Base-by-base conservation (phyloP, 2,113 vertebrate species). In the Cinclus cinclus region DNA sequence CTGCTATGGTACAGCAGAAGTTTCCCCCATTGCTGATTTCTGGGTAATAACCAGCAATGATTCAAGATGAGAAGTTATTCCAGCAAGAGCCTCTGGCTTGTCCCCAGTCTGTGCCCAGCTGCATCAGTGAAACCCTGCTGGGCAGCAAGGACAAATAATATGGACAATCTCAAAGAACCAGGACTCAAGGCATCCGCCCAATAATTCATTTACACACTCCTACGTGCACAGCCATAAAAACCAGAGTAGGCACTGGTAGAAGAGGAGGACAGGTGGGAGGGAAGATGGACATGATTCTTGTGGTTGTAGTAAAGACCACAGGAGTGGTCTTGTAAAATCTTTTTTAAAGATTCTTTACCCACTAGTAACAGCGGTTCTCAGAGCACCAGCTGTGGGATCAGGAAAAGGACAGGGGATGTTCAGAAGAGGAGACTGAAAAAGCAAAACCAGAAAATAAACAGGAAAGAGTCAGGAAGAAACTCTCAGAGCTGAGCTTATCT, bases 1-100 rank as follows among this genome's bases (percentile, higher is more conserved):
- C 17, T 7, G 9, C 22, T 44, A 0, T 2, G 9, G 17, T 17
- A 3, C 0, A 33, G 31, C 0, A 6, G 8, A 30, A 37, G 21
- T 42, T 85, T 46, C 53, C 50, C 71, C 10, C 30, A 22, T 0
- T 0, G 5, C 42, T 70, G 31, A 41, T 30, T 62, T 50, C 35
- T 80, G 63, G 55, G 33, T 41, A 5, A 4, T 7, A 30, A 28
- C 10, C 64, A 85, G 47, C 28, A 60, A 12, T 3, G 35, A 25
- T 27, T 15, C 23, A 31, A 30, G 79, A 65, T 0, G 1, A 28
- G 6, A 46, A 25, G 4, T 55, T 56, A 31, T 1, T 49, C 19
- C 62, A 44, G 35, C 41, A 28, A 24, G 17, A 59, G 49, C 5
- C 1, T 6, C 27, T 41, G 46, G 15, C 19, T 73, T 73, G 13